Evolutionary conservation across 2,113 vertebrate genomes (phyloP).

Genomic region (Sisor rabdophorus): DNA sequence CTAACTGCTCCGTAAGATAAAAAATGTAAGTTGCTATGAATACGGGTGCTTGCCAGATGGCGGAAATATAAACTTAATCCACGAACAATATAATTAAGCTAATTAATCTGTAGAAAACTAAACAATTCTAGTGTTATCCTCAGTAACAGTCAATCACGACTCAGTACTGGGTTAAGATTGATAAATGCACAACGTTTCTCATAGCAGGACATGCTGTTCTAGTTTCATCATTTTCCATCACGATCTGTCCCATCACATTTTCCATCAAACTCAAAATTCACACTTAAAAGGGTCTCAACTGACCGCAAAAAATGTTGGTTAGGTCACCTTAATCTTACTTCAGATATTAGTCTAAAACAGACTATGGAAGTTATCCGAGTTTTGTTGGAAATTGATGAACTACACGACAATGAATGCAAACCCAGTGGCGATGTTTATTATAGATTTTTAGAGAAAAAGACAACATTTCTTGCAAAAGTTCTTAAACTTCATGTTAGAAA

Average conservation of each 20-base stretch:
- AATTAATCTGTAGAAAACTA: not conserved
- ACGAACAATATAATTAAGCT: not conserved
- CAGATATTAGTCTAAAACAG: no score
- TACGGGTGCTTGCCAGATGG: no score
- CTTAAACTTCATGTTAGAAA: not conserved
- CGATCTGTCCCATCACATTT: not conserved
- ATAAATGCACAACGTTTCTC: not conserved
- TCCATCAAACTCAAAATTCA: not conserved
- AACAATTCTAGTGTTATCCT: not conserved
- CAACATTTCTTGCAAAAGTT: constrained; percentile 4
- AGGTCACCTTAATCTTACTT: no score
- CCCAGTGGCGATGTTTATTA: constrained; percentile 15
- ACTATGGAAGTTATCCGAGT: constrained; percentile 17
- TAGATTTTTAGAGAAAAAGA: not conserved
- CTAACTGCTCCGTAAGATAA: no score
- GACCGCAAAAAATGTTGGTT: not conserved
- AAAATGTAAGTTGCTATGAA: no score
- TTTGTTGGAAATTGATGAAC: constrained; percentile 22
- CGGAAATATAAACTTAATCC: not conserved
- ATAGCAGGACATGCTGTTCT: not conserved
- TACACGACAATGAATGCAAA: constrained; percentile 5
- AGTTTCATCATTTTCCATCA: not conserved
- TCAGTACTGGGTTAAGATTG: no score
- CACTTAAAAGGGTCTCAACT: not conserved
- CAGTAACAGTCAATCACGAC: not conserved